Conservation (phyloP, 2,888 invertebrate genomes). For the Hypomecis atomaria region DNA sequence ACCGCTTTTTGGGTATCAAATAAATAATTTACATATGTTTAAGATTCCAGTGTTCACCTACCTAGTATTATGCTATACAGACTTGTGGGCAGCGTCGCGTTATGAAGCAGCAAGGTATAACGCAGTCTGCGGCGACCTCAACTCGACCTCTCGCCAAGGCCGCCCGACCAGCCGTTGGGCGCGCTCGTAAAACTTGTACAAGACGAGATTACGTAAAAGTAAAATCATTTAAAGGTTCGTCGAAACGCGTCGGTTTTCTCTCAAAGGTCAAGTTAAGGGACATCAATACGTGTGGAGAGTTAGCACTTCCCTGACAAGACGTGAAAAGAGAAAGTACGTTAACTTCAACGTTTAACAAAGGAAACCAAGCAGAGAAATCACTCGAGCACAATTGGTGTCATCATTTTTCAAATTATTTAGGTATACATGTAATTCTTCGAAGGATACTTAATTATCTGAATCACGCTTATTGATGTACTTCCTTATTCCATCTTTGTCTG, state of each 20-base stretch:
- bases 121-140: background rate
- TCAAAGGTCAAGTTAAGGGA: constrained; percentile 27
- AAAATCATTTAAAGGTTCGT: constrained; percentile 19
- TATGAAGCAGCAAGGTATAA: background rate
- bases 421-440: constrained; percentile 15
- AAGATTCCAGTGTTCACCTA: too few species aligned
- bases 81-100: background rate
- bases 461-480: constrained; percentile 20
- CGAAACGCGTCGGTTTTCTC: constrained; percentile 23
- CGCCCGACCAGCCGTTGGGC: constrained; percentile 2
- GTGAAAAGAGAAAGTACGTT: constrained; percentile 38
- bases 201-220: constrained; percentile 25
- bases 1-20: too few species aligned
- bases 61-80: too few species aligned
- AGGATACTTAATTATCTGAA: constrained; percentile 5
- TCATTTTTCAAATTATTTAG: constrained; percentile 8
- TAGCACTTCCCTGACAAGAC: constrained; percentile 30
- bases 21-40: too few species aligned
- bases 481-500: constrained; percentile 24
- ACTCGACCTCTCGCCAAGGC: constrained; percentile 20
- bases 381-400: constrained; percentile 10
- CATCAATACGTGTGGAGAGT: constrained; percentile 21
- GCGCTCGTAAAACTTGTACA: constrained; percentile 18
- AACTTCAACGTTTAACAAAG: constrained; percentile 32
- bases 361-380: constrained; percentile 32